Conservation (phyloP, 2,113 vertebrate species). For the Anhinga rufa region DNA sequence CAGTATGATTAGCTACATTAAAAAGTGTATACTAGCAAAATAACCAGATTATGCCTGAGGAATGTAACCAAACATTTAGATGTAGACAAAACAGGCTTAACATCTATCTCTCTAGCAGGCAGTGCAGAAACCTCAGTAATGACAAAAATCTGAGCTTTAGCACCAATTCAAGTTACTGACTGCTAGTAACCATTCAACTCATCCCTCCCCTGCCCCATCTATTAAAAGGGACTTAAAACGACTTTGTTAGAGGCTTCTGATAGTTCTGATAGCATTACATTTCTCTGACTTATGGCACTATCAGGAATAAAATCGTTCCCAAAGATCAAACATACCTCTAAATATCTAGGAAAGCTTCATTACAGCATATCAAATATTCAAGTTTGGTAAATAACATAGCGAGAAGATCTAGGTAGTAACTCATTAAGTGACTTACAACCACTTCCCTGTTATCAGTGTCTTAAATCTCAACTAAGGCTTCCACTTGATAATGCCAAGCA, state of each 20-base stretch:
- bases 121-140: not conserved
- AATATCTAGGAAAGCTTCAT: not conserved
- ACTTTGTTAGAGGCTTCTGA: not conserved
- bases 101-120: not conserved
- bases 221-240: not conserved
- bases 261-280: not conserved
- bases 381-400: not conserved
- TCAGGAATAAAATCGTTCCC: not conserved
- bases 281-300: not conserved
- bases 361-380: not conserved
- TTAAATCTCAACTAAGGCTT: not conserved
- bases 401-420: not conserved
- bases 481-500: not conserved
- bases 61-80: not conserved
- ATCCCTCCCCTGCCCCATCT: not conserved
- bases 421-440: not conserved
- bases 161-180: not conserved
- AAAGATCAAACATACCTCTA: not conserved
- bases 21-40: not conserved
- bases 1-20: not conserved
- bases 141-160: not conserved
- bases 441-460: rapidly evolving
- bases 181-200: not conserved
- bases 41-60: not conserved
- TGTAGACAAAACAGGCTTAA: not conserved